Conservation (phyloP, 2,888 invertebrate genomes). For the Thelaira solivaga region DNA sequence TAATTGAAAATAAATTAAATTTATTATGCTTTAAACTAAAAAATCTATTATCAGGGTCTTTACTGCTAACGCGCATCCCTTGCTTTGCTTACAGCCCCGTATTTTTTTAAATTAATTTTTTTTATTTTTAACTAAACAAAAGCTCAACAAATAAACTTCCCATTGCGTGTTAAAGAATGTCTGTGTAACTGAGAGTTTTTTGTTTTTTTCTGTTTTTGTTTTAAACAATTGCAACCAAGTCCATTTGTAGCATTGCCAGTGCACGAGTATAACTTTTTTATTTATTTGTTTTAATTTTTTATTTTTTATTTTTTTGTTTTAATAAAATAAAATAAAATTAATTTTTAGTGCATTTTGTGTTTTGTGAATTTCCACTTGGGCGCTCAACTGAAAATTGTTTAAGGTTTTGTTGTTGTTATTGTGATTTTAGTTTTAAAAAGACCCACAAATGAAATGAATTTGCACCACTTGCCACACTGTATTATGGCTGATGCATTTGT, state of each 20-base stretch:
- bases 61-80: no score
- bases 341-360: slow-evolving; percentile 69
- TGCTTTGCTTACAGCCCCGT: neutral
- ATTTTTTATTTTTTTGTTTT: slow-evolving; percentile 13
- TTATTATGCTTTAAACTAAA: slow-evolving; percentile 9
- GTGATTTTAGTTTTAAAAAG: slow-evolving; percentile 7
- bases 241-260: slow-evolving; percentile 24
- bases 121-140: slow-evolving; percentile 12
- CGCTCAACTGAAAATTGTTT: slow-evolving; percentile 76
- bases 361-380: slow-evolving; percentile 77
- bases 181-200: slow-evolving; percentile 42
- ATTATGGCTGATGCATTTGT: neutral
- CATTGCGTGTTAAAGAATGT: slow-evolving; percentile 65
- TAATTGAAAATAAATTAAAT: neutral
- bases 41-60: slow-evolving; percentile 1
- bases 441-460: slow-evolving; percentile 4
- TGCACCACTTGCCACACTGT: slow-evolving; percentile 41
- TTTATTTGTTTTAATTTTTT: slow-evolving; percentile 3
- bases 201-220: slow-evolving; percentile 6
- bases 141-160: slow-evolving; percentile 63
- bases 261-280: slow-evolving; percentile 2
- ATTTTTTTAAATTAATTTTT: neutral
- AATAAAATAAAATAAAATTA: slow-evolving; percentile 25
- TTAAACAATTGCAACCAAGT: slow-evolving; percentile 30
- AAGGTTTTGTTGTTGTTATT: slow-evolving; percentile 39